Base-by-base conservation (phyloP, 1,140 invertebrate species). In the Eupeodes corollae region DNA sequence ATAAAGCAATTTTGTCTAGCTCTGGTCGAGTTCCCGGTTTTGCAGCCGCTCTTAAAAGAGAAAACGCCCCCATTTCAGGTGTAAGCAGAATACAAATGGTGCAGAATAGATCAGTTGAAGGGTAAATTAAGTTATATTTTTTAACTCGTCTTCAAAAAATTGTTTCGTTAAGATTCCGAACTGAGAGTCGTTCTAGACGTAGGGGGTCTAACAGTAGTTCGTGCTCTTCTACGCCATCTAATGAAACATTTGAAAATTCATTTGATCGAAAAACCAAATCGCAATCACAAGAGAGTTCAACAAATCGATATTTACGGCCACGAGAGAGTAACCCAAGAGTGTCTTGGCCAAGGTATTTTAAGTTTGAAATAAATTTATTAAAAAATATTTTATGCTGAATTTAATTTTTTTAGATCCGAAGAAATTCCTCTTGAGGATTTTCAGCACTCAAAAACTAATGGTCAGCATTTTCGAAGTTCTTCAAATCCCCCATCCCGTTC, bases 401-500 rank as follows among this genome's bases (percentile, higher is more conserved):
- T 19, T 41, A 3, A 5, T 12, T 41, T 41, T 15, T 41, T 8
- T 30, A 68, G 79, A 16, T 86, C 80, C 39, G 84, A 86, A 59
- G 88, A 91, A 58, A 92, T 92, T 34, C 88, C 87, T 0, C 59
- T 92, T 5, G 88, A 91, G 61, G 83, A 85, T 55, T 82, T 86
- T 62, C 74, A 75, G 42, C 62, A 68, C 43, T 68, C 65, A 1
- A 61, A 64, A 16, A 65, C 54, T 40, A 66, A 59, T 40, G 66
- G 63, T 45, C 65, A 65, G n/a, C 58, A 63, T 34, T 56, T 59
- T 5, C 56, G 66, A 11, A 37, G 44, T 26, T 51, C 58, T 32
- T 51, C 53, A 9, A 61, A 56, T 48, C 52, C 61, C 14, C 55
- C 59, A 35, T 68, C 66, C 16, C 56, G 66, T 31, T 63, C 61